Evolutionary conservation across 1,140 invertebrate genomes (phyloP).

Genomic region (Ips nitidus): DNA sequence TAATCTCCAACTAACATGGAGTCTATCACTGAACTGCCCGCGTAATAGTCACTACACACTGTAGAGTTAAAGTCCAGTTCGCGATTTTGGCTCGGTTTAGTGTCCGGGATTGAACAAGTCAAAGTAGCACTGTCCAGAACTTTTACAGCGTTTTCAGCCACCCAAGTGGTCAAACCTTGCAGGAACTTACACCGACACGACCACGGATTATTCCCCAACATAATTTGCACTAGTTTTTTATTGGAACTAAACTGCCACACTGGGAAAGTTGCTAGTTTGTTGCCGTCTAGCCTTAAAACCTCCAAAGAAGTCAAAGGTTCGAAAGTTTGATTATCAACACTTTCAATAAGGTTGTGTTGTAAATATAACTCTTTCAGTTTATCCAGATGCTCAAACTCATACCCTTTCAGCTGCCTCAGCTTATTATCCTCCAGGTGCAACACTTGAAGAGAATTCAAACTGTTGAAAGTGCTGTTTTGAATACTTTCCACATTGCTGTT

Average conservation of each 20-base stretch:
- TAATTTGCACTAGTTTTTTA: slow-evolving; percentile 68
- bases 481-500: slow-evolving; percentile 81
- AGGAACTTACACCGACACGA: slow-evolving; percentile 88
- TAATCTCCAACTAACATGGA: slow-evolving; percentile 82
- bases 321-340: slow-evolving; percentile 81
- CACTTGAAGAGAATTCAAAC: slow-evolving; percentile 75
- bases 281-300: slow-evolving; percentile 80
- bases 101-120: slow-evolving; percentile 77
- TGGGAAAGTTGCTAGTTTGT: slow-evolving; percentile 76
- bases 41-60: slow-evolving; percentile 79
- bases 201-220: slow-evolving; percentile 81
- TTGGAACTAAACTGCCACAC: slow-evolving; percentile 81
- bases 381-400: slow-evolving; percentile 84
- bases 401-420: slow-evolving; percentile 77
- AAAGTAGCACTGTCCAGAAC: slow-evolving; percentile 75
- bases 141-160: slow-evolving; percentile 78
- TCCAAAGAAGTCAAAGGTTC: slow-evolving; percentile 75
- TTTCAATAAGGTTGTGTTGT: slow-evolving; percentile 79
- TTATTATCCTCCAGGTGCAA: slow-evolving; percentile 86
- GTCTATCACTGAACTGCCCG: slow-evolving; percentile 79
- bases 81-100: slow-evolving; percentile 68
- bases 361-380: slow-evolving; percentile 82
- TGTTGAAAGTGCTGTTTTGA: slow-evolving; percentile 90
- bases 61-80: slow-evolving; percentile 80
- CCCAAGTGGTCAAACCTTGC: slow-evolving; percentile 81